A percentile compares a stretch with the other conserved stretches of the same genome.
These are phyloP conservation scores for Riparia riparia DNA, from an alignment of 2,113 vertebrate species.

Conservation along the genomic window DNA sequence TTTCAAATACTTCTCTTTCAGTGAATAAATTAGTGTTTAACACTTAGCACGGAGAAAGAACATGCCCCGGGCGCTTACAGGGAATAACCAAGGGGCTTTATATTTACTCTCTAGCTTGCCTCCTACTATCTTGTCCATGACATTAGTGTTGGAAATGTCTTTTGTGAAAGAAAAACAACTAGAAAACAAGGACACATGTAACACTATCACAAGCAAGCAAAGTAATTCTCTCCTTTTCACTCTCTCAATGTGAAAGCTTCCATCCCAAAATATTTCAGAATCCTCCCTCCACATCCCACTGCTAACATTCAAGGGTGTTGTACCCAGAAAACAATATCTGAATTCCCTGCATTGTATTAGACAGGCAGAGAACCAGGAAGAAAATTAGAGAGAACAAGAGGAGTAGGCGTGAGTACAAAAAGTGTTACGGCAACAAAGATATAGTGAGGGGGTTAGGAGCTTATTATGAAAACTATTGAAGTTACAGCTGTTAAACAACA, in stretches of 20 bases:
- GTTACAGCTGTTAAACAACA: neutral
- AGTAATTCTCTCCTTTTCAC: neutral
- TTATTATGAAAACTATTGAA: neutral
- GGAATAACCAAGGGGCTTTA: neutral
- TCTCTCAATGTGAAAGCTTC: neutral
- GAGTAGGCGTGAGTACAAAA: slow-evolving; percentile 1
- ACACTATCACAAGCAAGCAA: neutral
- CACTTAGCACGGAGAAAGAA: neutral
- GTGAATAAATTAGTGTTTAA: slow-evolving; percentile 4
- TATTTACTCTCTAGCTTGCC: neutral
- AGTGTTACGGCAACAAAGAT: neutral
- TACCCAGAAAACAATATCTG: slow-evolving; percentile 12
- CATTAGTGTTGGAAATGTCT: neutral
- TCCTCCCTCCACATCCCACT: neutral
- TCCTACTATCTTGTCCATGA: neutral
- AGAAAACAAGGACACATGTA: neutral
- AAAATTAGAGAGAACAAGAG: slow-evolving; percentile 11
- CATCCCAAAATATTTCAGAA: slow-evolving; percentile 8
- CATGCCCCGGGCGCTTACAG: neutral
- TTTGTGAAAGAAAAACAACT: neutral
- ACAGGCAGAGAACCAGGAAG: neutral
- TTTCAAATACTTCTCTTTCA: neutral
- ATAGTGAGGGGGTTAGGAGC: neutral
- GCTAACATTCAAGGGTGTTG: neutral
- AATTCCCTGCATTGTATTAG: neutral